Evolutionary conservation across 2,113 vertebrate species (phyloP).

Genomic region (Numida meleagris): DNA sequence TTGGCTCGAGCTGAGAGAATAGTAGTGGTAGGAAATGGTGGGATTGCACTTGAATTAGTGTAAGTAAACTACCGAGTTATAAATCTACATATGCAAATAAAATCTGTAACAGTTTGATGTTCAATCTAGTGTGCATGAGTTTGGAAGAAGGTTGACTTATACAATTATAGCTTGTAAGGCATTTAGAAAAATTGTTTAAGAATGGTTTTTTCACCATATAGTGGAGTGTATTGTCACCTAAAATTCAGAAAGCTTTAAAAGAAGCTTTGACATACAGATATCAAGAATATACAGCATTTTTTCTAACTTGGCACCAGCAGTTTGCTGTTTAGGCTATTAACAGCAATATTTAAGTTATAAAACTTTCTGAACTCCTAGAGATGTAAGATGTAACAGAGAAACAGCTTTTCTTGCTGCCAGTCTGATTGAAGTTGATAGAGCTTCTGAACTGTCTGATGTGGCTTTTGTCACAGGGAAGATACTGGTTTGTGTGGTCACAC

Average conservation of each 20-base stretch:
- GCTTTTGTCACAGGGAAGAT: not conserved
- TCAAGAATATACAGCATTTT: not conserved
- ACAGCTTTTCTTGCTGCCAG: not conserved
- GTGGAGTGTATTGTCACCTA: not conserved
- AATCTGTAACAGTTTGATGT: not conserved
- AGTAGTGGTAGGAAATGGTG: conserved; percentile 93
- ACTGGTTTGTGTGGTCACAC: not conserved
- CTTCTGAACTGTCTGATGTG: not conserved
- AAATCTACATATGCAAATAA: not conserved
- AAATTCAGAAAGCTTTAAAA: not conserved
- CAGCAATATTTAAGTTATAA: not conserved
- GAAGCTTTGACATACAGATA: not conserved
- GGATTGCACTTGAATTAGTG: conserved; percentile 95
- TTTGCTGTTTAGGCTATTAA: not conserved
- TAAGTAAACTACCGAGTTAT: conserved; percentile 75
- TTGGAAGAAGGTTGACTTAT: not conserved
- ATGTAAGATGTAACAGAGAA: not conserved
- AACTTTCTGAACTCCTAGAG: not conserved
- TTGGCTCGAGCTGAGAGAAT: conserved; percentile 87
- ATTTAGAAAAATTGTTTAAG: not conserved
- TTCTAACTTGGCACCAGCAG: not conserved
- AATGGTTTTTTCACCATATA: not conserved
- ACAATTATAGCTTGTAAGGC: not conserved
- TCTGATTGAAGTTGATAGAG: not conserved
- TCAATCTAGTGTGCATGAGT: not conserved